Evolutionary conservation across 2,888 invertebrate species (phyloP).

Genomic region (Chrysolina americana): DNA sequence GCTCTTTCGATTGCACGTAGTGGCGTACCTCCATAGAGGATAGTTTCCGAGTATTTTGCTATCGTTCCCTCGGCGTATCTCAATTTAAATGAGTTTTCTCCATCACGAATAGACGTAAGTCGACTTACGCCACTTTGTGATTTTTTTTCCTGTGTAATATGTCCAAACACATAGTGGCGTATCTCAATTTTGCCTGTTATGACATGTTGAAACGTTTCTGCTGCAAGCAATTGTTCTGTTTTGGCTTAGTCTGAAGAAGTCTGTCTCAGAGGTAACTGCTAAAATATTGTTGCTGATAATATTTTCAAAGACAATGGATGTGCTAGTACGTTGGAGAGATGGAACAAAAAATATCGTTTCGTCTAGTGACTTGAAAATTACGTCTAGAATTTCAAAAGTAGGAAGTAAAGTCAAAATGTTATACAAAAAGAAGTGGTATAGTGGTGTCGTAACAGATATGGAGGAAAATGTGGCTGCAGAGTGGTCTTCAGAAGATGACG

Average conservation of each 20-base stretch:
- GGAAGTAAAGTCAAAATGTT: slow-evolving; percentile 29
- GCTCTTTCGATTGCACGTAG: neutral
- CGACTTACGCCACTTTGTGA: neutral
- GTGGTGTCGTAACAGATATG: slow-evolving; percentile 22
- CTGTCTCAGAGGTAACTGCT: too few relatives aligned
- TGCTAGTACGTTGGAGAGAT: too few relatives aligned
- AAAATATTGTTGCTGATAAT: too few relatives aligned
- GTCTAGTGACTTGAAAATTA: neutral
- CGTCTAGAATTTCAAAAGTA: slow-evolving; percentile 7
- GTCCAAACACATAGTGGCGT: neutral
- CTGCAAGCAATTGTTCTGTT: too few relatives aligned
- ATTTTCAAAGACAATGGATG: too few relatives aligned
- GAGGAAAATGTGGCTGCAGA: slow-evolving; percentile 21
- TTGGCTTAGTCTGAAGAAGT: neutral
- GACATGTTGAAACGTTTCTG: neutral
- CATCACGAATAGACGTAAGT: neutral
- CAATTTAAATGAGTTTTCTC: neutral
- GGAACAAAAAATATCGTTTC: too few relatives aligned
- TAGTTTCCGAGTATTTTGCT: neutral
- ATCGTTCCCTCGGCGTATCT: neutral
- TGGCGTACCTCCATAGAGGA: neutral
- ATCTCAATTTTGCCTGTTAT: slow-evolving; percentile 1
- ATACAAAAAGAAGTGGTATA: slow-evolving; percentile 23
- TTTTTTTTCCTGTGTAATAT: neutral
- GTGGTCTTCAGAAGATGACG: slow-evolving; percentile 17